Evolutionary conservation across 2,888 invertebrate genomes (phyloP).

Genomic region (Listrodromus nycthemerus): DNA sequence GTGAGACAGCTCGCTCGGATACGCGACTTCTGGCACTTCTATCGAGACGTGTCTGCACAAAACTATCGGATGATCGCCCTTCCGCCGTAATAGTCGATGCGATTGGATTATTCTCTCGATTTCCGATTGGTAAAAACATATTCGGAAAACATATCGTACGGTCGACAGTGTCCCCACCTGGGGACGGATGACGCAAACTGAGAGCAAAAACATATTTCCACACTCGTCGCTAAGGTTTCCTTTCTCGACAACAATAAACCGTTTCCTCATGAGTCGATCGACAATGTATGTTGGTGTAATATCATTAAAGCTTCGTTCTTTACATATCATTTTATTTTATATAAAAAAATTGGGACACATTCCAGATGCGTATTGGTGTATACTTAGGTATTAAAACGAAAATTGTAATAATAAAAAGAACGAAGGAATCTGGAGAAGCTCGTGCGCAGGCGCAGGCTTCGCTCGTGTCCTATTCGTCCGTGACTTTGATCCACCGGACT

Average conservation of each 20-base stretch:
- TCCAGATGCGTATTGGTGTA: constrained; percentile 68
- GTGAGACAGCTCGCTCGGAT: too few species aligned
- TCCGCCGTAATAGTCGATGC: neutral
- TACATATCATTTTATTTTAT: constrained; percentile 57
- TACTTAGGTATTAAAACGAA: constrained; percentile 48
- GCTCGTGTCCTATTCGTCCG: neutral
- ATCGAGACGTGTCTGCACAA: neutral
- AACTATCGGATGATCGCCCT: neutral
- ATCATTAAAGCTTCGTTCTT: constrained; percentile 63
- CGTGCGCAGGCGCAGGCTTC: constrained; percentile 23
- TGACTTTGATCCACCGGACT: too few species aligned
- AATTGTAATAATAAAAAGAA: too few species aligned
- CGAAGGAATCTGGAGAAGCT: constrained; percentile 30
- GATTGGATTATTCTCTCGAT: neutral
- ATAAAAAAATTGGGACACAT: constrained; percentile 69
- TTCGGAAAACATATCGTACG: neutral
- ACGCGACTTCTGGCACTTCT: too few species aligned
- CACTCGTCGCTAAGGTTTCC: neutral
- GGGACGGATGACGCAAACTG: neutral
- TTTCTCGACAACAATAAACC: neutral
- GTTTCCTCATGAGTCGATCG: neutral
- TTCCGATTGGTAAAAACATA: neutral
- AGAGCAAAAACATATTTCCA: neutral
- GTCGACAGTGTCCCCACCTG: neutral
- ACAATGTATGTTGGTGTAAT: constrained; percentile 23